phyloP scores from a whole-genome alignment of 2,888 invertebrate species.

The Anthoptus insignis region DNA sequence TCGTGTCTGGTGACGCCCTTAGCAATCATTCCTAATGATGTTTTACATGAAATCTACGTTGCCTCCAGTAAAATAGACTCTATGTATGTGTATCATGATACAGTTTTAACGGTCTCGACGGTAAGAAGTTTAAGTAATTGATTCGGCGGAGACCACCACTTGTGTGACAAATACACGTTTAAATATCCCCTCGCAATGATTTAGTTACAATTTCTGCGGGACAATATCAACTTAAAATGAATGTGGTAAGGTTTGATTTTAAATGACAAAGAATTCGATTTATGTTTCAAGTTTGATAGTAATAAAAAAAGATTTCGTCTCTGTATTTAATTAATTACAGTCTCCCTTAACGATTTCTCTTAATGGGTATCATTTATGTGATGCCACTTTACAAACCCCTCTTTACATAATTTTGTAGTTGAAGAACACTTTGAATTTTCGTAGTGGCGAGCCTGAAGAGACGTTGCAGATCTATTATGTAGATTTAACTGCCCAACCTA shows the following conservation, averaged over 20 bases:
- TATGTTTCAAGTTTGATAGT: slow-evolving; percentile 19
- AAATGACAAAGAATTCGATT: neutral
- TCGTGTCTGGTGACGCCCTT: slow-evolving; percentile 35
- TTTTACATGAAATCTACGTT: slow-evolving; percentile 15
- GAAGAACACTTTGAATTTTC: neutral
- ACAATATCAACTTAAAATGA: slow-evolving; percentile 7
- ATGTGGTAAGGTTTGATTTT: slow-evolving; percentile 19
- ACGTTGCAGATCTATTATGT: neutral
- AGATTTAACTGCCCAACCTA: neutral
- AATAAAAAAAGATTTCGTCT: slow-evolving; percentile 27
- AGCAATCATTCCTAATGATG: slow-evolving; percentile 29
- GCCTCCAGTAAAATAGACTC: neutral
- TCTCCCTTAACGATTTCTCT: slow-evolving; percentile 15
- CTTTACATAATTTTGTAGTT: slow-evolving; percentile 4
- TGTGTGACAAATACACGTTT: slow-evolving; percentile 34
- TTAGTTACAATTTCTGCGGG: neutral
- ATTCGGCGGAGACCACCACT: slow-evolving; percentile 31
- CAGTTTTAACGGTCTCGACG: slow-evolving; percentile 2
- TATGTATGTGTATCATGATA: slow-evolving; percentile 2
- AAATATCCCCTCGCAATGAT: slow-evolving; percentile 22
- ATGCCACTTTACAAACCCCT: neutral
- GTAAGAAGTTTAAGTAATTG: slow-evolving; percentile 34
- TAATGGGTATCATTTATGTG: slow-evolving; percentile 10
- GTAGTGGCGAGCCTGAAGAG: neutral
- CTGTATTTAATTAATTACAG: slow-evolving; percentile 29